A percentile compares a stretch with the other conserved stretches of the same genome.
These are phyloP conservation scores for Falco concolor DNA, from an alignment of 2,797 vertebrate genomes.

Conservation along the genomic window DNA sequence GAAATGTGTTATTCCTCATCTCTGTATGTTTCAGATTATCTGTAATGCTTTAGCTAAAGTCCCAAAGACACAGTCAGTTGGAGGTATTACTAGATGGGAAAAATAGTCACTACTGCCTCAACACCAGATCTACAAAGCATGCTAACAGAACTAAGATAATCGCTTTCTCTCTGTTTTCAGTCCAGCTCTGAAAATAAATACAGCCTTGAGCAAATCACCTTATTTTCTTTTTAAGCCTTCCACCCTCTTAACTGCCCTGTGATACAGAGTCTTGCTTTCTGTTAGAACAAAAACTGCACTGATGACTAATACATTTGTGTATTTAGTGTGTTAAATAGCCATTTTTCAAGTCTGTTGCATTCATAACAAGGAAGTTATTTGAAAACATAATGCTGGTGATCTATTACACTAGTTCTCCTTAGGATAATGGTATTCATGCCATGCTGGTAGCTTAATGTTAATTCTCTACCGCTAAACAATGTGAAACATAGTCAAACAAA, in stretches of 20 bases:
- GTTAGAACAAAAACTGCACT: accelerated
- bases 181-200: not conserved
- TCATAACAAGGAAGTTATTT: not conserved
- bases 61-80: not conserved
- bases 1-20: not conserved
- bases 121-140: not conserved
- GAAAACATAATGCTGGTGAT: not conserved
- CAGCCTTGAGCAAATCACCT: not conserved
- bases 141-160: not conserved
- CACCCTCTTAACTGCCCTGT: not conserved
- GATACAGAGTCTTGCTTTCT: not conserved
- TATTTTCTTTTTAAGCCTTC: not conserved
- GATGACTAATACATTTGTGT: too few species aligned
- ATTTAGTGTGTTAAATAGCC: not conserved
- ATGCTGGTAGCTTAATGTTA: not conserved
- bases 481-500: not conserved
- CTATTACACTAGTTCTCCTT: not conserved
- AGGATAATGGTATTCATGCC: not conserved
- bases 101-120: not conserved
- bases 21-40: not conserved
- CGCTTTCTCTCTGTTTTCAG: not conserved
- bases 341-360: not conserved
- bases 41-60: not conserved
- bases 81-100: not conserved
- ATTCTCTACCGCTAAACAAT: not conserved